Evolutionary conservation across 2,888 invertebrate genomes (phyloP), one percentile per base, ranked within the genome.

Genomic region (Acleris sparsana): DNA sequence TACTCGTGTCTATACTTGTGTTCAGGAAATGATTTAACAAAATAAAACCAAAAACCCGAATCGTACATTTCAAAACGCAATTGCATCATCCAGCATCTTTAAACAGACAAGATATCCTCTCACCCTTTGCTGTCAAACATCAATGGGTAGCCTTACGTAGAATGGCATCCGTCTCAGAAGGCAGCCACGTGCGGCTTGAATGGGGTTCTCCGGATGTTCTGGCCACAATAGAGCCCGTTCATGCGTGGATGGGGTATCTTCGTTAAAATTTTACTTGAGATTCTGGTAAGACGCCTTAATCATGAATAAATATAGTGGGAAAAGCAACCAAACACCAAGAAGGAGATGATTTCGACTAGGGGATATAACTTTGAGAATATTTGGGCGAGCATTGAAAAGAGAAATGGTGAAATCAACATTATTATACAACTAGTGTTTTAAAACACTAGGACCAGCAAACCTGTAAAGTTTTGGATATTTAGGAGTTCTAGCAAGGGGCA

Each of bases 151-250:
- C 61, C 60, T 60, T 22, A 53, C 66, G 67, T 65, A 60, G 68
- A 55, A 67, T 67, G 74, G 83, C 86, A 84, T 87, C 88, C 88
- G 86, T 83, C 83, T 85, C 82, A 83, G 78, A 73, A 80, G 83
- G 80, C 72, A 70, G 82, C 81, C 91, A 91, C 90, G 91, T 92
- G 91, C 80, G 85, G 77, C 74, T 77, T 91, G 81, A 91, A 92
- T 88, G 77, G 83, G 73, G 71, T 80, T 70, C 85, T 85, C 88
- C 89, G 89, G 89, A 89, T 88, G 85, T 83, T 75, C 71, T 71
- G 73, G 71, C 75, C 77, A 86, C 86, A 88, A 88, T 85, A 75
- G 75, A 75, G 72, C 73, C 71, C 72, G 64, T 63, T 73, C 72
- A 72, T 74, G 57, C 58, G 64, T 71, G 75, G 71, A 63, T 62